phyloP scores from a whole-genome alignment of 2,888 invertebrate species.

The Melanchra persicariae region DNA sequence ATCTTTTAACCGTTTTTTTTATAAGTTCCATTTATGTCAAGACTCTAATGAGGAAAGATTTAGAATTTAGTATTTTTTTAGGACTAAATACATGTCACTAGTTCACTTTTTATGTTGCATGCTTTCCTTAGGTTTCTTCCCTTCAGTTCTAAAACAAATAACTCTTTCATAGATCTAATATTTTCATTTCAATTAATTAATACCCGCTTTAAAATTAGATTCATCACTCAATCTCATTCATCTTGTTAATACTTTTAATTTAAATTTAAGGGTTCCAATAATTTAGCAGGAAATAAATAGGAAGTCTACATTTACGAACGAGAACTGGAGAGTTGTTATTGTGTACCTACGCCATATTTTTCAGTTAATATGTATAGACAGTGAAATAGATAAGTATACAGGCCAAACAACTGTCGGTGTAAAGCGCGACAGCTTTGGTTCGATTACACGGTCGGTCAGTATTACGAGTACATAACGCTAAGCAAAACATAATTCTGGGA shows the following conservation, averaged over 20 bases:
- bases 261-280: slow-evolving; percentile 5
- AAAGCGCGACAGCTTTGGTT: not conserved
- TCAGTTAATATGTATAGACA: not conserved
- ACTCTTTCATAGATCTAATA: slow-evolving; percentile 27
- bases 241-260: slow-evolving; percentile 9
- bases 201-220: slow-evolving; percentile 36
- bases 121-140: slow-evolving; percentile 28
- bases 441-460: no score
- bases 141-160: slow-evolving; percentile 4
- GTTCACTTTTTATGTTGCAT: slow-evolving; percentile 57
- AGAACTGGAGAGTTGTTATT: not conserved
- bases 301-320: not conserved
- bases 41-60: no score
- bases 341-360: slow-evolving; percentile 17
- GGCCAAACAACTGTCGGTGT: not conserved
- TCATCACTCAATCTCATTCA: slow-evolving; percentile 31
- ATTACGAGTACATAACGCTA: no score
- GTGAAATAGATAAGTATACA: slow-evolving; percentile 14
- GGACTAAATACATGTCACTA: slow-evolving; percentile 30
- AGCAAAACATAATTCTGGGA: no score
- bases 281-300: not conserved
- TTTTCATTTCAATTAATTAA: slow-evolving; percentile 21
- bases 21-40: no score
- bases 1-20: no score
- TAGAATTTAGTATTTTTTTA: no score